Evolutionary conservation across 2,113 vertebrate species (phyloP), one percentile per base, ranked within the genome.

Genomic region (Pristiophorus japonicus): DNA sequence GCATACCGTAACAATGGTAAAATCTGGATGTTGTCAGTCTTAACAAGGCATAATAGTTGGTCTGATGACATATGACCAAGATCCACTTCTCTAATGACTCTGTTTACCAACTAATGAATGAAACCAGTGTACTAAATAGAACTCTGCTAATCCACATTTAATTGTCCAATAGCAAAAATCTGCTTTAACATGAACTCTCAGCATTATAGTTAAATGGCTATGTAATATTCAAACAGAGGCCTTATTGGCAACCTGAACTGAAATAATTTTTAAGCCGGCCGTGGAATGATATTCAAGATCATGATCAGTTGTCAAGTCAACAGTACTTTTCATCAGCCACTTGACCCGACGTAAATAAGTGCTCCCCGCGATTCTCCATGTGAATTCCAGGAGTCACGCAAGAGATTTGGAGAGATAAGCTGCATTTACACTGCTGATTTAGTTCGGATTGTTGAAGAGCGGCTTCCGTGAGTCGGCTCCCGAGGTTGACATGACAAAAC

Each of bases 61-160:
- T n/a, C 88, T 63, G 88, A 63, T n/a, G n/a, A 91, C 16, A 81
- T 45, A 38, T 16, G 18, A 38, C 88, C 12, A 63, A 38, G n/a
- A 38, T 7, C 88, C 34, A 92, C 22, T 63, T 42, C 38, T 18
- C 88, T 62, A 38, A 22, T 38, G 88, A 38, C 78, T 18, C n/a
- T n/a, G n/a, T n/a, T n/a, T 81, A 81, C 1, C n/a, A 81, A 81
- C n/a, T 20, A 12, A 91, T 62, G 55, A 63, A 91, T 91, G 59
- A 63, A 91, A 59, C 55, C 87, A 34, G 87, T 90, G 87, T 59
- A 91, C 34, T n/a, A 92, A 92, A 42, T 24, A 92, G 88, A 30
- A 67, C 63, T 47, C 22, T 47, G 24, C 63, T 47, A 70, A 67
- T 47, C 92, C 92, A 12, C 38, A 67, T 94, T 27, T 47, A 66